Base-by-base conservation (phyloP, 2,113 vertebrate species). In the Vulpes lagopus region DNA sequence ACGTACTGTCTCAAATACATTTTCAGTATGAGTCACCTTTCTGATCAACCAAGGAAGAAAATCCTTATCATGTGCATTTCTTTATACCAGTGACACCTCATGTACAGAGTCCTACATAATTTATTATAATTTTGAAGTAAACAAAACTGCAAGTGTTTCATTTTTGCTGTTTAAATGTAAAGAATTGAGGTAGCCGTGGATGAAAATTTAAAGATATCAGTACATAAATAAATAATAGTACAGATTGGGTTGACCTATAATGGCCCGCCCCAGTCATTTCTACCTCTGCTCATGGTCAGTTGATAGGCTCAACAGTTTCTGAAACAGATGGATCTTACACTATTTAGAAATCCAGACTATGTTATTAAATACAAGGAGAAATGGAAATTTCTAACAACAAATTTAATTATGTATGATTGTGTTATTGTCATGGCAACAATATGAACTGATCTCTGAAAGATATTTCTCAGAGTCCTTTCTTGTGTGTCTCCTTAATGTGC, bases 1-100 rank as follows among this genome's bases (percentile, higher is more conserved):
- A 55, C 12, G 8, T 10, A 32, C 22, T 0, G 5, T 17, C 59
- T 43, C 59, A 19, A 27, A 25, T n/a, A 55, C 5, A 9, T 4
- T 49, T 65, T n/a, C 14, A 49, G n/a, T 57, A 10, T 35, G 4
- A 67, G 22, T 25, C 23, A 43, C 7, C 8, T 57, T 64, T 55
- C 65, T 25, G 15, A 51, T 30, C 49, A 4, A 3, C 1, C 0
- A 11, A 43, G 65, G 71, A 94, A 43, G 80, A 49, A 73, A 71
- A 62, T 10, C 27, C 43, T 12, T 7, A 69, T n/a, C 8, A 0
- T 0, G 0, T 1, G 2, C 32, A 73, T 51, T 71, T 94, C 25
- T 35, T 11, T 2, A 62, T 27, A 30, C 27, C 16, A 2, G 53
- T 23, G 55, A 53, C 2, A 9, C 16, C 11, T 22, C 12, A 0